Conservation (phyloP, 2,113 vertebrate genomes). For the Syrrhaptes paradoxus region DNA sequence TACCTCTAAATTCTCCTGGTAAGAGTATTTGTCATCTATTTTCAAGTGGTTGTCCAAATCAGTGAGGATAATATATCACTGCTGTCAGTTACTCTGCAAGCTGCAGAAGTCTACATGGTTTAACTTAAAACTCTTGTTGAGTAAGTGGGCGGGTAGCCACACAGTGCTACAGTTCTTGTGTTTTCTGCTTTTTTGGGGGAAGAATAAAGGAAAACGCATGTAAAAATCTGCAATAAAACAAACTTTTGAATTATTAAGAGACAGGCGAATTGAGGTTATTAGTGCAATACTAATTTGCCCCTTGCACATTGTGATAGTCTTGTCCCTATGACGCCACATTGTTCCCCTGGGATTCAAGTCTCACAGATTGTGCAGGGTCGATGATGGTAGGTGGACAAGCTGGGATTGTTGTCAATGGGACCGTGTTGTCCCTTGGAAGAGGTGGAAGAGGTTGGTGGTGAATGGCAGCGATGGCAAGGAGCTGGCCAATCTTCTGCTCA, state of each 20-base stretch:
- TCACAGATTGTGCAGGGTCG: background rate
- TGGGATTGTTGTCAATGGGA: accelerated
- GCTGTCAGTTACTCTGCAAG: slow-evolving; percentile 37
- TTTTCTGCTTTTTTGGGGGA: background rate
- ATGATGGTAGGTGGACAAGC: background rate
- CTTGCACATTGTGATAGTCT: background rate
- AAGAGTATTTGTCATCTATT: slow-evolving; percentile 25
- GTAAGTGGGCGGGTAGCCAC: background rate
- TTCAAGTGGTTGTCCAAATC: slow-evolving; percentile 47
- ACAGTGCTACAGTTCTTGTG: background rate
- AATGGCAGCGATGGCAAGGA: background rate
- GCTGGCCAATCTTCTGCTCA: background rate
- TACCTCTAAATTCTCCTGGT: slow-evolving; percentile 2
- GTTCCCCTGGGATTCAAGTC: background rate
- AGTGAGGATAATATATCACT: slow-evolving; percentile 25
- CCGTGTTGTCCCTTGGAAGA: background rate
- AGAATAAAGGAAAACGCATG: background rate
- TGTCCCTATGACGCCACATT: background rate
- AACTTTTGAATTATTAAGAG: background rate
- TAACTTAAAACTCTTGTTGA: background rate
- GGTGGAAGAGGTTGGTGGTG: background rate
- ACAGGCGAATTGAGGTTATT: background rate
- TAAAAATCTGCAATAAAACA: background rate
- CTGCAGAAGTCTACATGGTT: background rate
- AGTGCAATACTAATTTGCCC: background rate